A percentile compares a stretch with the other conserved stretches of the same genome.
phyloP scores from a whole-genome alignment of 2,797 vertebrate genomes.

The Margarornis squamiger region DNA sequence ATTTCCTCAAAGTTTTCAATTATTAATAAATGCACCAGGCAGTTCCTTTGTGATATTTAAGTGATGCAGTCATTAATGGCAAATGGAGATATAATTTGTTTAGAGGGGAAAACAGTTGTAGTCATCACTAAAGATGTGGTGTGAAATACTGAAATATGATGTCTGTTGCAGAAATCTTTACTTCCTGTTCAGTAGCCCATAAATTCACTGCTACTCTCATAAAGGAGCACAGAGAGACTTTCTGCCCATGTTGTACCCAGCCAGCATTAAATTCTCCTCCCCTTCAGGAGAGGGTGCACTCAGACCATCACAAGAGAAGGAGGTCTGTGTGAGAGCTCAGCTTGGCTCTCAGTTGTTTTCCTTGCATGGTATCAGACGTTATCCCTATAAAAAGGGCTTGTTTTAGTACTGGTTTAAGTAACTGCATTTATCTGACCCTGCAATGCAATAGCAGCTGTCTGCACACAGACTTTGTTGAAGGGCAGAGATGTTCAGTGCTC shows the following conservation, averaged over 20 bases:
- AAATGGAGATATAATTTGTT: constrained; percentile 46
- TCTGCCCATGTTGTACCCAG: neutral
- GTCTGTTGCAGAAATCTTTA: neutral
- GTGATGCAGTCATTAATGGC: constrained; percentile 29
- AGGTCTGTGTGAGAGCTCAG: neutral
- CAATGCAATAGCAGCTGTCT: neutral
- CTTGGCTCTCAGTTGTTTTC: accelerated
- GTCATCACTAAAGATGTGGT: neutral
- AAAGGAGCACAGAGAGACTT: neutral
- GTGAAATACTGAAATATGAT: neutral
- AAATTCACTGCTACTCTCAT: neutral
- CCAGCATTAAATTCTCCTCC: neutral
- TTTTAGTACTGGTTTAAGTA: neutral
- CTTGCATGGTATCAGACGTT: neutral
- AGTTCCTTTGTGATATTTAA: constrained; percentile 27
- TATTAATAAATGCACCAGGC: constrained; percentile 11
- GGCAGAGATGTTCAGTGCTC: neutral
- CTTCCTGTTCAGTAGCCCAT: neutral
- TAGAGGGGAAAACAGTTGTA: neutral
- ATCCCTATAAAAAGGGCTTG: neutral
- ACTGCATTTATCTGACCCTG: neutral
- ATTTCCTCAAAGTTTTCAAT: constrained; percentile 40
- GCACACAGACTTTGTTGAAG: neutral
- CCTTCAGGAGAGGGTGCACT: neutral
- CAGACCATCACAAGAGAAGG: neutral